phyloP scores from a whole-genome alignment of 2,113 vertebrate species.

The Bettongia penicillata region DNA sequence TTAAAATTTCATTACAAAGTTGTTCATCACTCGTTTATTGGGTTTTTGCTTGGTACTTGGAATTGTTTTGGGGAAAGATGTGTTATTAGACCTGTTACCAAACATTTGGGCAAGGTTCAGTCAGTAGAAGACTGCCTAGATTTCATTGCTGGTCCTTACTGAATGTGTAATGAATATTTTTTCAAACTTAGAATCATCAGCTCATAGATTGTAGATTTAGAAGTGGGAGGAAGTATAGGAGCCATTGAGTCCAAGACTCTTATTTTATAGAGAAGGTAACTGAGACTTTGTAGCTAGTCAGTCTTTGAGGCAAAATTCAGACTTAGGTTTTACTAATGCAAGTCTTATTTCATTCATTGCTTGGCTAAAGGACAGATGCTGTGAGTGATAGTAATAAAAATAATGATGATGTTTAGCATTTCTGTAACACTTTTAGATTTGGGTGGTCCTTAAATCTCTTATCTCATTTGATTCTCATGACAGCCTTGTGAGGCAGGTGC shows the following conservation, averaged over 20 bases:
- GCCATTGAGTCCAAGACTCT: background rate
- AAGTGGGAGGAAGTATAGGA: background rate
- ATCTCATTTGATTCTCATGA: background rate
- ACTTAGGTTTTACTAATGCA: background rate
- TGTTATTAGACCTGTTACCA: background rate
- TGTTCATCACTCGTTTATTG: background rate
- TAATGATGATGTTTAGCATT: background rate
- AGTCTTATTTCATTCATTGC: background rate
- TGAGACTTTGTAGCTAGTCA: background rate
- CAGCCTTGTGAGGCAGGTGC: background rate
- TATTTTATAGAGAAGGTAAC: background rate
- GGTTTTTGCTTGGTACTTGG: too few species aligned
- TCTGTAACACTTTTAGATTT: background rate
- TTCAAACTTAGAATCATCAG: background rate
- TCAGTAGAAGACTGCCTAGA: background rate
- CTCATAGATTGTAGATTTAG: background rate
- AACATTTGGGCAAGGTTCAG: background rate
- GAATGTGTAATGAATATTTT: background rate
- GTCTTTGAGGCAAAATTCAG: background rate
- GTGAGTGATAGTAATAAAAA: background rate
- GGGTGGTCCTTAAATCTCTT: background rate
- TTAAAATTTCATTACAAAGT: background rate
- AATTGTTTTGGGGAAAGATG: background rate
- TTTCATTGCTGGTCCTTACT: background rate
- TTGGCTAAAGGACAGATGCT: background rate